Conservation (phyloP, 1,140 invertebrate species). For the Lepidotrigona ventralis region DNA sequence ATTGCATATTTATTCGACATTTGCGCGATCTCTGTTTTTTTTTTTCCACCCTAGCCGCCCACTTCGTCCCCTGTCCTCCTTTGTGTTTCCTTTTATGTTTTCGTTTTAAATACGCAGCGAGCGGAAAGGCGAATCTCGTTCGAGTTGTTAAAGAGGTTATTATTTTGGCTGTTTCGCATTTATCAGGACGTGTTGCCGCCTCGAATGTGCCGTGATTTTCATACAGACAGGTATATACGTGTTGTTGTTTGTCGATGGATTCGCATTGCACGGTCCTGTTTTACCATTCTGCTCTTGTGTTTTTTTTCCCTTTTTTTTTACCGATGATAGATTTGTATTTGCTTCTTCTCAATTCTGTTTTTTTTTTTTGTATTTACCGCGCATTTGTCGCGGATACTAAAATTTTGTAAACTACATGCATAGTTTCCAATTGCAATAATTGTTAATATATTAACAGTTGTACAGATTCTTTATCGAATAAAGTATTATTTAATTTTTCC, state of each 20-base stretch:
- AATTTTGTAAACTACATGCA: too few relatives aligned
- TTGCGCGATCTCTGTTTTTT: slow-evolving; percentile 51
- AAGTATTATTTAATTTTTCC: too few relatives aligned
- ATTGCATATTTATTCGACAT: slow-evolving; percentile 63
- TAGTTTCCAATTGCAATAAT: too few relatives aligned
- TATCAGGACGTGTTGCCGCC: background rate
- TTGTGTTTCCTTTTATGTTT: background rate
- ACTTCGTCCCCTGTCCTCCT: too few relatives aligned
- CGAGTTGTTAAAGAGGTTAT: background rate
- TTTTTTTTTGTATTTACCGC: too few relatives aligned
- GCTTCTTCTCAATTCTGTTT: too few relatives aligned
- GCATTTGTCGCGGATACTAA: too few relatives aligned
- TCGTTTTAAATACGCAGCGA: slow-evolving; percentile 20
- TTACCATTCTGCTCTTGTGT: too few relatives aligned
- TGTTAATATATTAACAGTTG: too few relatives aligned
- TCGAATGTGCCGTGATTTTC: background rate
- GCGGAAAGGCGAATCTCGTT: background rate
- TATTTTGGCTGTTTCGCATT: background rate
- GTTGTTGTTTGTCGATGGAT: background rate
- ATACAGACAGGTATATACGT: rapidly evolving
- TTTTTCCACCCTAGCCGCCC: background rate
- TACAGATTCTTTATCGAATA: too few relatives aligned
- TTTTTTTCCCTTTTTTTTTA: too few relatives aligned
- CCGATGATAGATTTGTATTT: too few relatives aligned
- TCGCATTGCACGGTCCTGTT: background rate